Percentiles rank a stretch among this genome's conserved stretches.
Conservation (phyloP, 1,140 invertebrate genomes). For the Aphelinus atriplicis region DNA sequence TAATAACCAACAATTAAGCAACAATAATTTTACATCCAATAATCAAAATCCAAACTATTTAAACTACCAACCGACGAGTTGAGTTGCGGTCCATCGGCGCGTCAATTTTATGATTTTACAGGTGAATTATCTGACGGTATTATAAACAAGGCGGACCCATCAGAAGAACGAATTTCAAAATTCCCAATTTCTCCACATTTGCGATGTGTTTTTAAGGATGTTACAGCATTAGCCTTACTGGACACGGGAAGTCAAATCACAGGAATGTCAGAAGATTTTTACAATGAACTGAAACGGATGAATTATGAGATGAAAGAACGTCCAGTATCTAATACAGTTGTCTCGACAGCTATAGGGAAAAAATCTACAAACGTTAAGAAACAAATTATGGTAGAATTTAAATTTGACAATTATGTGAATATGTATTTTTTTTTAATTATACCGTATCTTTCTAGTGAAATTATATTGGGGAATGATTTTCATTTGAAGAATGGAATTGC, state of each 20-base stretch:
- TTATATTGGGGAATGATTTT: slow-evolving; percentile 45
- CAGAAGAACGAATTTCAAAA: not conserved
- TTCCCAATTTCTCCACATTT: not conserved
- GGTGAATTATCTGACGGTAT: slow-evolving; percentile 17
- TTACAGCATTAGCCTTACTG: slow-evolving; percentile 14
- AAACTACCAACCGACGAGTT: slow-evolving; percentile 35
- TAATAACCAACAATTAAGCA: not conserved
- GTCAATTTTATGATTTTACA: slow-evolving; percentile 28
- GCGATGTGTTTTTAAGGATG: slow-evolving; percentile 2
- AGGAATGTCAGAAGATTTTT: slow-evolving; percentile 37
- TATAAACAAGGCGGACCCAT: not conserved
- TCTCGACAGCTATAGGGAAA: slow-evolving; percentile 38
- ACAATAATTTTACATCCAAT: not conserved
- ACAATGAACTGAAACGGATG: slow-evolving; percentile 25
- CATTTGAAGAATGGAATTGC: slow-evolving; percentile 28
- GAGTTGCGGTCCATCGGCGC: slow-evolving; percentile 19
- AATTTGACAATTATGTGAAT: slow-evolving; percentile 16
- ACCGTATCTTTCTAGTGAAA: slow-evolving; percentile 30
- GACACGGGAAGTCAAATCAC: slow-evolving; percentile 45
- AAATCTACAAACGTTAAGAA: slow-evolving; percentile 36
- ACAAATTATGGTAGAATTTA: slow-evolving; percentile 35
- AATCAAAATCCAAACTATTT: slow-evolving; percentile 20
- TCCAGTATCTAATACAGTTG: slow-evolving; percentile 37
- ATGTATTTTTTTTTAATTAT: slow-evolving; percentile 35
- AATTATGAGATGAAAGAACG: slow-evolving; percentile 18